Conservation (phyloP, 1,140 invertebrate genomes). For the Pachypeltis micranthus region DNA sequence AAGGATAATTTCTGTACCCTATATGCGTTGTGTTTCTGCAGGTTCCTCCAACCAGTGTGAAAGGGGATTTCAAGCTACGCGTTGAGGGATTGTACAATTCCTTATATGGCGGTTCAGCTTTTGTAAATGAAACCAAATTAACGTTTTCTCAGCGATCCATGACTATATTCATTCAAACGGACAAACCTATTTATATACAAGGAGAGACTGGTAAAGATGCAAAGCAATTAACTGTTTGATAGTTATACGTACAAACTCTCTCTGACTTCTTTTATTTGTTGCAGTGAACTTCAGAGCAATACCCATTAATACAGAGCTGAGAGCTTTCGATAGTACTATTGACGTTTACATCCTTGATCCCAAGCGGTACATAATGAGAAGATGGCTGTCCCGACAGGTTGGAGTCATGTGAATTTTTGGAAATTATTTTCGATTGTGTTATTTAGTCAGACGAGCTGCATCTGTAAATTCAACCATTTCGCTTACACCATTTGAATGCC, state of each 20-base stretch:
- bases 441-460: not conserved
- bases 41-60: conserved; percentile 69
- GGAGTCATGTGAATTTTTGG: not conserved
- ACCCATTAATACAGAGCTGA: conserved; percentile 77
- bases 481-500: too few species aligned
- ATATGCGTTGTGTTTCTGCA: conserved; percentile 35
- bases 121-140: conserved; percentile 67
- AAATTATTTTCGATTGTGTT: not conserved
- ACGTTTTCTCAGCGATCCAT: conserved; percentile 77
- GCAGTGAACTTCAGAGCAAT: conserved; percentile 75
- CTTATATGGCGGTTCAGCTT: conserved; percentile 69
- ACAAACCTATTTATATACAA: conserved; percentile 92
- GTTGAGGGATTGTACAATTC: conserved; percentile 80
- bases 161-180: conserved; percentile 90
- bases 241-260: too few species aligned
- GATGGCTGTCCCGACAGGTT: conserved; percentile 81
- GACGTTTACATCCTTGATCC: conserved; percentile 86
- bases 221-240: too few species aligned
- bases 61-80: conserved; percentile 70
- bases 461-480: not conserved
- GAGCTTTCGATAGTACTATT: conserved; percentile 73
- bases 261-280: too few species aligned
- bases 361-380: conserved; percentile 66
- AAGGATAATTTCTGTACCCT: too few species aligned
- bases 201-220: conserved; percentile 62